Conservation (phyloP, 1,140 invertebrate species). For the Lineus longissimus region DNA sequence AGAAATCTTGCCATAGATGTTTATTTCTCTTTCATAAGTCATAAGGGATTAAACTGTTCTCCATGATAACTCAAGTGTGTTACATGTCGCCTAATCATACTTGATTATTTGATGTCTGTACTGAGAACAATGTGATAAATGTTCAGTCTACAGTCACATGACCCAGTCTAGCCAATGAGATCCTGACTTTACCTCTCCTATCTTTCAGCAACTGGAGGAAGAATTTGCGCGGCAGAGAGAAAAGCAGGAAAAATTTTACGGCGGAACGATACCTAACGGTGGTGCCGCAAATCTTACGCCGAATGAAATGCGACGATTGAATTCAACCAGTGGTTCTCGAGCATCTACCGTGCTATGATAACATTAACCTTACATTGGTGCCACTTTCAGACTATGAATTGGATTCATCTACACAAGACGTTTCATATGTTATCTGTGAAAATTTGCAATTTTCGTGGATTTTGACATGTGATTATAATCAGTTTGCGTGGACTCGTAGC, state of each 20-base stretch:
- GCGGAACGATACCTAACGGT: constrained; percentile 19
- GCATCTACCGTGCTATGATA: background rate
- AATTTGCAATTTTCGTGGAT: background rate
- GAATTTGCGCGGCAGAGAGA: constrained; percentile 76
- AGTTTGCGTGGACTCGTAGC: background rate
- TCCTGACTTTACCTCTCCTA: constrained; percentile 10
- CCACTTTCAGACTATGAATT: background rate
- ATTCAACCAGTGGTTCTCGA: background rate
- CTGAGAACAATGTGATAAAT: background rate
- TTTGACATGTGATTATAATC: background rate
- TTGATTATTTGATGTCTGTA: no score
- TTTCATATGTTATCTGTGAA: background rate
- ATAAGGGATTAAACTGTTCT: no score
- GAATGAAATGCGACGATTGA: background rate
- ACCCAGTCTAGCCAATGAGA: background rate
- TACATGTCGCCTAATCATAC: no score
- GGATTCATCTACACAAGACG: background rate
- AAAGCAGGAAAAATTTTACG: constrained; percentile 76
- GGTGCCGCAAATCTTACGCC: constrained; percentile 1
- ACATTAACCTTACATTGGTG: background rate
- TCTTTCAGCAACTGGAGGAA: constrained; percentile 74
- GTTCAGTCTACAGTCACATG: background rate
- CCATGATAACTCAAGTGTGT: no score
- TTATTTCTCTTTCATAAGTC: no score
- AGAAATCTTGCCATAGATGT: no score